Percentiles rank a stretch among this genome's conserved stretches.
These are phyloP conservation scores for Odocoileus hemionus DNA, from an alignment of 2,113 vertebrate genomes.

Conservation along the genomic window DNA sequence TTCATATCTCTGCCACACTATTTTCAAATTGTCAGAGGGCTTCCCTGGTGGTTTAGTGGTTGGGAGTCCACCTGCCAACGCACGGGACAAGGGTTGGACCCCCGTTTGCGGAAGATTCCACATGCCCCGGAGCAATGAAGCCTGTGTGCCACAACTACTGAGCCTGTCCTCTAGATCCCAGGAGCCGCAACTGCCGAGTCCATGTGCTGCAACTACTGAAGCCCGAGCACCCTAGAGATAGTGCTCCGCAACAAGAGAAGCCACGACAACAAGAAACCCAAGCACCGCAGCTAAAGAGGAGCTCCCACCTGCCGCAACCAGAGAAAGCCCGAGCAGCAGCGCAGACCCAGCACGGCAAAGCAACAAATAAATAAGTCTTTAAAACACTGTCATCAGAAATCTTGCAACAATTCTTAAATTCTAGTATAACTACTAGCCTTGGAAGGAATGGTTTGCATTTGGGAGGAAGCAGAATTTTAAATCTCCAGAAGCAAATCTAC, in stretches of 20 bases:
- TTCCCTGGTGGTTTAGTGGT: not conserved
- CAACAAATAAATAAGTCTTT: not conserved
- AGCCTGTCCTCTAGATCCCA: not conserved
- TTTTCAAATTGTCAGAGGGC: not conserved
- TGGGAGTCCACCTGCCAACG: not conserved
- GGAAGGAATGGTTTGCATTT: not conserved
- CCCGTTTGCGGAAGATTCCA: not conserved
- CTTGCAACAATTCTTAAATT: not conserved
- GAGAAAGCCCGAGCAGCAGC: not conserved
- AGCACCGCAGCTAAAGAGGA: not conserved
- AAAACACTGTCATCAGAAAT: constrained; percentile 6
- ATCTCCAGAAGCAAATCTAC: not conserved
- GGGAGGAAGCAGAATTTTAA: not conserved
- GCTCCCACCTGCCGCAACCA: not conserved
- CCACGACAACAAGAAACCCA: not conserved
- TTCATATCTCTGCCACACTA: not conserved
- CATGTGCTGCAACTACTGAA: not conserved
- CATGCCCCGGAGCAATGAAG: not conserved
- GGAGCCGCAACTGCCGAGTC: not conserved
- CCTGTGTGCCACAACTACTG: not conserved
- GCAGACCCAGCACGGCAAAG: not conserved
- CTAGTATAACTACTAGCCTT: not conserved
- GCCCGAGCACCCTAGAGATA: not conserved
- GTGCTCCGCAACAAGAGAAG: not conserved
- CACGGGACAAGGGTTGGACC: not conserved